Base-by-base conservation (phyloP, 1,140 invertebrate species). In the Pentalonia nigronervosa region DNA sequence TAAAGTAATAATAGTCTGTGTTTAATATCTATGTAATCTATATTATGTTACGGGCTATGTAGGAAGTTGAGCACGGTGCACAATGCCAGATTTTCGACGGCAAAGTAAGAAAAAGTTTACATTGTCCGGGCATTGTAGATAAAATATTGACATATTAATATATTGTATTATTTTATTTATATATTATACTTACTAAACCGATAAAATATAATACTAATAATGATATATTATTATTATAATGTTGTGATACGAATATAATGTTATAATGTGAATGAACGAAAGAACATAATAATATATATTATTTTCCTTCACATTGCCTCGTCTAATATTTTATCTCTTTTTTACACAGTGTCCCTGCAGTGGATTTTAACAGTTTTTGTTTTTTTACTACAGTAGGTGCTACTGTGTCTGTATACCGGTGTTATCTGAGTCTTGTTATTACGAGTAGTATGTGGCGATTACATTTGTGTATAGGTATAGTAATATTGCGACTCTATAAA, bases 311-410 rank as follows among this genome's bases (percentile, higher is more conserved):
- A 76, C 30, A 76, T 67, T n/a, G 9, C 25, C 60, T 30, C 60
- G 56, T 67, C 60, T 14, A 76, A 76, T 76, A 76, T 76, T 76
- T 76, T 34, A 76, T 76, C 60, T 76, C 30, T 76, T 76, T 76
- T 76, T 67, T 25, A 67, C 60, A 14, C 14, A 76, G 60, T 76
- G 30, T n/a, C 60, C n/a, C 30, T 76, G 30, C 6, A 20, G 60
- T 76, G 30, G 14, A n/a, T n/a, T 76, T 76, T n/a, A 76, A 76
- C n/a, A 76, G 30, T 76, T 76, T 17, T 76, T 30, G 60, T n/a
- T 76, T 76, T 76, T 76, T 76, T 76, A 76, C n/a, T 76, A 76
- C 60, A 76, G n/a, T 76, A n/a, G 60, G 60, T 20, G 60, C 60
- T 76, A 76, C 60, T 76, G 60, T 76, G 60, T 76, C 60, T 76